phyloP scores from a whole-genome alignment of 2,888 invertebrate species.

The Brachylomia viminalis region DNA sequence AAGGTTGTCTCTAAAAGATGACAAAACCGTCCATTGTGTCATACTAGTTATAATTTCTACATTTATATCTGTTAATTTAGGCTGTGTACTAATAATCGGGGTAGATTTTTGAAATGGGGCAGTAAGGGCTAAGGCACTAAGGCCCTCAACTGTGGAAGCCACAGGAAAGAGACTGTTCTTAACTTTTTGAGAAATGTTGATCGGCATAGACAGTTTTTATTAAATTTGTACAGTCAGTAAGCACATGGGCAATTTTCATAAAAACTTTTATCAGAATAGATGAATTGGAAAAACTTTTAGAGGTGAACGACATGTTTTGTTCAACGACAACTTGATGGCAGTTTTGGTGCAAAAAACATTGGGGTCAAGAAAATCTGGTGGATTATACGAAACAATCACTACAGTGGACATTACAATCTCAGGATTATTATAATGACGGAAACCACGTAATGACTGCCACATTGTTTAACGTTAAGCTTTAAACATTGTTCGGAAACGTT shows the following conservation, averaged over 20 bases:
- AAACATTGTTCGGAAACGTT: conserved; percentile 52
- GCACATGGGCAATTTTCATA: no score
- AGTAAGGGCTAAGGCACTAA: no score
- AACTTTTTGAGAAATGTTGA: background rate
- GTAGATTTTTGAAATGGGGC: no score
- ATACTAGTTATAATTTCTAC: no score
- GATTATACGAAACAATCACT: conserved; percentile 54
- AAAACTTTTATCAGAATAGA: background rate
- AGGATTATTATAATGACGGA: conserved; percentile 70
- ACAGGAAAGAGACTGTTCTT: no score
- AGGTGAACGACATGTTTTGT: background rate
- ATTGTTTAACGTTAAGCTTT: conserved; percentile 68
- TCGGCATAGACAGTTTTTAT: background rate
- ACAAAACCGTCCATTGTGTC: no score
- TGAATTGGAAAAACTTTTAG: background rate
- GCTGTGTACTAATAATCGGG: no score
- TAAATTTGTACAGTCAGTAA: background rate
- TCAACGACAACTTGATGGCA: background rate
- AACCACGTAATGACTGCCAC: conserved; percentile 69
- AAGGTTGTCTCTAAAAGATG: no score
- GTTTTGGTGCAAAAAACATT: conserved; percentile 19
- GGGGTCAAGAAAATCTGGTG: conserved; percentile 49
- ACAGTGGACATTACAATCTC: conserved; percentile 54
- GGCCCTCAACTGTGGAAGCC: no score
- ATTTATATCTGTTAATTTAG: no score